Base-by-base conservation (phyloP, 2,888 invertebrate genomes). In the Nysson spinosus region DNA sequence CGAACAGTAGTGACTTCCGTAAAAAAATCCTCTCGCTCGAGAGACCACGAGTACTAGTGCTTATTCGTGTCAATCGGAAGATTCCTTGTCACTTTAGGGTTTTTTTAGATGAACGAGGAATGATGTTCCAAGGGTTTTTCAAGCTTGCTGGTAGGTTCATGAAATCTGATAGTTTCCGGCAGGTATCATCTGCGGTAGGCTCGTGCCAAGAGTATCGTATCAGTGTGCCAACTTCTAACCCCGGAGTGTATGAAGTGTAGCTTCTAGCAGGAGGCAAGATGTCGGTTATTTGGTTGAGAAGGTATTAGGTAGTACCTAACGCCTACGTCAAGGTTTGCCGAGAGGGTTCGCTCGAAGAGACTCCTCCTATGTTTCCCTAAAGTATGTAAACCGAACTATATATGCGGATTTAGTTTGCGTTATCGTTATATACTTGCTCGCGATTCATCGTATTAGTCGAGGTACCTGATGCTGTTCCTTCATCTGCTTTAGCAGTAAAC, bases 251-350 rank as follows among this genome's bases (percentile, higher is more conserved):
- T 14, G 49, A 30, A 20, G 26, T 9, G 16, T 6, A 14, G 50
- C 56, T 34, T 43, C 56, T 43, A 52, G 56, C 58, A 55, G 60
- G 57, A 72, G 58, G 52, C 67, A 66, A 69, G 66, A 61, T 63
- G 57, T 54, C 46, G 67, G 57, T 64, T 71, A 62, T 68, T 75
- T 64, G 60, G 55, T 17, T 50, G 57, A 44, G 37, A 37, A 44
- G 69, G 63, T 76, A 77, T 78, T 68, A 74, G 65, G 60, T 39
- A 47, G 47, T 63, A 65, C 43, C 73, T 57, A 71, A 66, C 60
- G 56, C 26, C 43, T 58, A 46, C 34, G 51, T 37, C 46, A 22
- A 39, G 49, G 64, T 61, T 64, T 58, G 69, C 43, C 50, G 51
- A 60, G 65, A 19, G 42, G 55, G 51, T 39, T 26, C 60, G 32